Base-by-base conservation (phyloP, 2,797 vertebrate species). In the Diplodus puntazzo region DNA sequence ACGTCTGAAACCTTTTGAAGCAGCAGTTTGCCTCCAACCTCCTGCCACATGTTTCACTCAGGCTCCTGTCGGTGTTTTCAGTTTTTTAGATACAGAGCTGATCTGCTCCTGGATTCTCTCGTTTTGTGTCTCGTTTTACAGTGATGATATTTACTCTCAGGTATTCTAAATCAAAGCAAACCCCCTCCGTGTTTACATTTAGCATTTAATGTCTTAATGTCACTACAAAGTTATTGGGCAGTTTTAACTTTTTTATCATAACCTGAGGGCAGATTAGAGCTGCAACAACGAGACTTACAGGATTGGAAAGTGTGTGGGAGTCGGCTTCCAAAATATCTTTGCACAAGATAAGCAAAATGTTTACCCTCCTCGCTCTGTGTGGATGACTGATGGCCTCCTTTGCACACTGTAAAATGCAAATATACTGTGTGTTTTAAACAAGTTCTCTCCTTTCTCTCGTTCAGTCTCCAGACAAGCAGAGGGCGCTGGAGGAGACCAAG, bases 401-500 rank as follows among this genome's bases (percentile, higher is more conserved):
- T 48, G 46, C 46, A 18, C 46, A 18, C 5, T 48, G 46, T 48
- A 18, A 48, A 48, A 48, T 48, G 46, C 17, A 48, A 17, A 45
- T 46, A 46, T 11, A 11, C 39, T 11, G 39, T 11, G 9, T 39
- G 39, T 39, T 10, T 39, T 39, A 39, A 39, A 39, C 39, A 39
- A 39, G 23, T 4, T 21, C 1, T 58, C 8, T 21, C 1, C 10
- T 66, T 20, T 48, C 23, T 59, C 3, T 53, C 45, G 0, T 74
- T 65, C 79, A 99, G 98, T 97, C 98, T 87, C 93, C 97, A 88
- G 98, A 99, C 94, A 99, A 99, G 91, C 96, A 98, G 90, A 94
- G 97, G 92, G 98, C 98, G 45, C 94, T 99, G 88, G 98, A 99
- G 95, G 98, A 99, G 96, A 99, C 98, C 91, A 99, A 99, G 96